phyloP scores from a whole-genome alignment of 2,797 vertebrate genomes.

The Poeciliopsis gracilis region DNA sequence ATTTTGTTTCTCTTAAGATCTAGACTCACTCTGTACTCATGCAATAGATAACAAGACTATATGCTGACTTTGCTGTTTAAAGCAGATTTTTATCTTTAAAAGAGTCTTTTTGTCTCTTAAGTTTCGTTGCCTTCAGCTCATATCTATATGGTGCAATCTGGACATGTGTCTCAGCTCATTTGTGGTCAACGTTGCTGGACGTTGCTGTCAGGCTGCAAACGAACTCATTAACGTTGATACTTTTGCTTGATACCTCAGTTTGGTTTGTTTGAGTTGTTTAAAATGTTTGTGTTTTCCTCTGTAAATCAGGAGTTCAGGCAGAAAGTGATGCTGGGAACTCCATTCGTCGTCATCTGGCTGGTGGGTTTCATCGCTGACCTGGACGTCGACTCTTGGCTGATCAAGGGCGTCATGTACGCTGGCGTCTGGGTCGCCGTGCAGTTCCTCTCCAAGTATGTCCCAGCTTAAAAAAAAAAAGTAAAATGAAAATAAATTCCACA shows the following conservation, averaged over 20 bases:
- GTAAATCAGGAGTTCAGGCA: slow-evolving; percentile 91
- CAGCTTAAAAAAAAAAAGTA: background rate
- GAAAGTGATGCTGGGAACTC: slow-evolving; percentile 98
- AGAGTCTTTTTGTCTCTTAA: background rate
- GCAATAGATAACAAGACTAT: background rate
- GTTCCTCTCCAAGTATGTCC: slow-evolving; percentile 96
- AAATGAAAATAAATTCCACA: background rate
- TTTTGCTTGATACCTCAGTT: background rate
- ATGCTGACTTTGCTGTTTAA: background rate
- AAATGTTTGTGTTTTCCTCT: background rate
- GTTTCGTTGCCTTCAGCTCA: background rate
- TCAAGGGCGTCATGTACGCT: slow-evolving; percentile 95
- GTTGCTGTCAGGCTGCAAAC: background rate
- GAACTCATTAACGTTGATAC: background rate
- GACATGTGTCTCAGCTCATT: background rate
- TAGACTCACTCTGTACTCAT: background rate
- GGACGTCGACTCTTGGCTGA: slow-evolving; percentile 97
- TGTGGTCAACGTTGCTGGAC: background rate
- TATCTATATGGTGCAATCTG: background rate
- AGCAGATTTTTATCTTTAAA: background rate
- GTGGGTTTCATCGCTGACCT: slow-evolving; percentile 98
- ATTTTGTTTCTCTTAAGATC: background rate
- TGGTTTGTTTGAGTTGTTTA: background rate
- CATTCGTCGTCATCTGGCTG: slow-evolving; percentile 98
- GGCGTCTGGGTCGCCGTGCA: slow-evolving; percentile 95